These are phyloP conservation scores for Phataginus tricuspis DNA, from an alignment of 2,797 vertebrate genomes.

Conservation along the genomic window DNA sequence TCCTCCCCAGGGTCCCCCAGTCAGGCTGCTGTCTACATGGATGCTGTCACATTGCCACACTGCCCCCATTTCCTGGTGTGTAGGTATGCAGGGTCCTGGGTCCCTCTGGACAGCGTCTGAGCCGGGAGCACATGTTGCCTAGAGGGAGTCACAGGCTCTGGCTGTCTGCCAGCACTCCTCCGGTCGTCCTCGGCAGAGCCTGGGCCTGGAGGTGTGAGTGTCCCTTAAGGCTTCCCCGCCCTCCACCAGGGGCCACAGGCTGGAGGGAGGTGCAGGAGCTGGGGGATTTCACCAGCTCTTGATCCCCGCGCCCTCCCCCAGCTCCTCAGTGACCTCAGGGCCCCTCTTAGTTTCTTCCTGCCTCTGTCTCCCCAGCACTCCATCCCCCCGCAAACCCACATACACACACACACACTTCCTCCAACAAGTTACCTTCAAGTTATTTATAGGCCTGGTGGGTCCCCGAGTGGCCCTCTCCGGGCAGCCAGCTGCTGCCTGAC, in stretches of 20 bases:
- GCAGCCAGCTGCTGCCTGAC: neutral
- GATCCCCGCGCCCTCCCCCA: neutral
- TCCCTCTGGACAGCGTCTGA: fast-evolving
- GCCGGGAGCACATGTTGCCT: no score
- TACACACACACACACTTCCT: neutral
- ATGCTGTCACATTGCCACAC: neutral
- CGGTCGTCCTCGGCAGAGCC: neutral
- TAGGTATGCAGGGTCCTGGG: neutral
- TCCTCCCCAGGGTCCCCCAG: neutral
- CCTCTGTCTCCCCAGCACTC: neutral
- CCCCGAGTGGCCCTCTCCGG: neutral
- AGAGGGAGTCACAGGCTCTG: no score
- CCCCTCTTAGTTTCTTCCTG: neutral
- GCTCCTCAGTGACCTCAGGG: neutral
- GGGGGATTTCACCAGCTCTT: neutral
- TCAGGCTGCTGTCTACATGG: neutral
- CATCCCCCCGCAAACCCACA: neutral
- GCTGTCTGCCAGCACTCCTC: neutral
- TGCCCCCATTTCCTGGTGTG: neutral
- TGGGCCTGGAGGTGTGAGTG: neutral
- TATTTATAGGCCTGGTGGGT: neutral
- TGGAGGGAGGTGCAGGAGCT: neutral
- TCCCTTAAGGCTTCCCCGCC: neutral
- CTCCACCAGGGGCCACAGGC: neutral
- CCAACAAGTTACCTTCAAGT: neutral